phyloP scores from a whole-genome alignment of 2,888 invertebrate genomes.

The Matsumyia berberina region DNA sequence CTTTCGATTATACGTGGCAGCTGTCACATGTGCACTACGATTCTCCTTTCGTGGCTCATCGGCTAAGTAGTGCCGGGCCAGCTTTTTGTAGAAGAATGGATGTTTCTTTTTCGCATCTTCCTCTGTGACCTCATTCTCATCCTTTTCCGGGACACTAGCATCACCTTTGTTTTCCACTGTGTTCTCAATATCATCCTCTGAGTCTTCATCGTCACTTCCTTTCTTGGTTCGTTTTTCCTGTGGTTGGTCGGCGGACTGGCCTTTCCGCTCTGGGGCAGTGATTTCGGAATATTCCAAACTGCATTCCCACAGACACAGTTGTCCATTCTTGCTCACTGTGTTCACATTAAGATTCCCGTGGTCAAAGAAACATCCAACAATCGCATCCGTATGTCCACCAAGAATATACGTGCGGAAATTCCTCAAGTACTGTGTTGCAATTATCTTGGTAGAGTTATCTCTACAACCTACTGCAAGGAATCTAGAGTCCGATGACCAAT shows the following conservation, averaged over 20 bases:
- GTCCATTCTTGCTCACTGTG: constrained; percentile 93
- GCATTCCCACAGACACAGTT: constrained; percentile 92
- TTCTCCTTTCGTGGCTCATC: constrained; percentile 88
- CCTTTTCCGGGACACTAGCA: constrained; percentile 78
- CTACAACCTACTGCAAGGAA: constrained; percentile 95
- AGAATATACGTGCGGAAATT: constrained; percentile 92
- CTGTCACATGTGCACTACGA: constrained; percentile 88
- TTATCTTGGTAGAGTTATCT: constrained; percentile 94
- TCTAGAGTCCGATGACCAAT: constrained; percentile 97
- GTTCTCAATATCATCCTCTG: constrained; percentile 88
- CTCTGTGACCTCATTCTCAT: constrained; percentile 84
- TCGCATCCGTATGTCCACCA: constrained; percentile 93
- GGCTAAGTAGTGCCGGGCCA: constrained; percentile 90
- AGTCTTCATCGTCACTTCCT: constrained; percentile 83
- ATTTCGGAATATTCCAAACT: constrained; percentile 90
- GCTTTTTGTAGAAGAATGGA: constrained; percentile 88
- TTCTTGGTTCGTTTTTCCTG: constrained; percentile 52
- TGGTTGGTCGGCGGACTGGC: background rate
- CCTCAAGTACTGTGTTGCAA: constrained; percentile 89
- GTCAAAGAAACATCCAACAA: constrained; percentile 95
- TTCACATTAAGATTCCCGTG: constrained; percentile 92
- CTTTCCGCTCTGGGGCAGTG: constrained; percentile 23
- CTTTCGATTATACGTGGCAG: constrained; percentile 92
- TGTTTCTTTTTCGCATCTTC: constrained; percentile 82
- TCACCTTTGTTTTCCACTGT: constrained; percentile 75